Base-by-base conservation (phyloP, 30 jellyfish, hydroid and myxozoan genomes). In the Cassiopea xamachana region DNA sequence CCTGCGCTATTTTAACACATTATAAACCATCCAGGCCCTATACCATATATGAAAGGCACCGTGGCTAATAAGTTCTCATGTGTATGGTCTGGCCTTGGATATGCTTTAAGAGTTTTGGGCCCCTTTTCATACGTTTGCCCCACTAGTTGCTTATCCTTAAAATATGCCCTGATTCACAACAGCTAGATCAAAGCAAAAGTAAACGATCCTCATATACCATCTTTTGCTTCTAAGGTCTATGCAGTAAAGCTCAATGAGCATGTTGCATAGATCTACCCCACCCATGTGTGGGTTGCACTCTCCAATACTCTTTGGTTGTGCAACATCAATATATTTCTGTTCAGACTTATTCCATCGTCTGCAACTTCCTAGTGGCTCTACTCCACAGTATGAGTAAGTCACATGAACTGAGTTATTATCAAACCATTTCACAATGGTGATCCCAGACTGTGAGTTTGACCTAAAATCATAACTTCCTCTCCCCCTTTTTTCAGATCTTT, bases 231-330 rank as follows among this genome's bases (percentile, higher is more conserved):
- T 87, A 18, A 59, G 87, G 1, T 51, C 81, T 45, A 88, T 92
- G 58, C 94, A 60, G 87, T 87, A 88, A 94, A 87, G 82, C 18
- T 86, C 92, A 75, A 92, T 92, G 43, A 87, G 87, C 94, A 83
- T 83, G 74, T 91, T 94, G 17, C 94, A 94, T 89, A 92, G 69
- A 71, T 92, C 98, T 13, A 85, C 96, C 49, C 96, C 92, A 27
- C 98, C 92, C 95, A 92, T 92, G 44, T 86, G 92, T 51, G 69
- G 64, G 80, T 92, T 87, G 90, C 85, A 83, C n/a, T 44, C 60
- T 47, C 1, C 47, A 49, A 84, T 77, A 45, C 79, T 78, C 55
- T 45, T 48, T 69, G 96, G 89, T 43, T 91, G 44, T 43, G 55
- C 60, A 51, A 86, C 62, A 39, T 18, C 90, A 46, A 45, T 45